These are phyloP conservation scores for Pygmarrhopalites habei DNA, from an alignment of 1,140 invertebrate species.

Conservation along the genomic window DNA sequence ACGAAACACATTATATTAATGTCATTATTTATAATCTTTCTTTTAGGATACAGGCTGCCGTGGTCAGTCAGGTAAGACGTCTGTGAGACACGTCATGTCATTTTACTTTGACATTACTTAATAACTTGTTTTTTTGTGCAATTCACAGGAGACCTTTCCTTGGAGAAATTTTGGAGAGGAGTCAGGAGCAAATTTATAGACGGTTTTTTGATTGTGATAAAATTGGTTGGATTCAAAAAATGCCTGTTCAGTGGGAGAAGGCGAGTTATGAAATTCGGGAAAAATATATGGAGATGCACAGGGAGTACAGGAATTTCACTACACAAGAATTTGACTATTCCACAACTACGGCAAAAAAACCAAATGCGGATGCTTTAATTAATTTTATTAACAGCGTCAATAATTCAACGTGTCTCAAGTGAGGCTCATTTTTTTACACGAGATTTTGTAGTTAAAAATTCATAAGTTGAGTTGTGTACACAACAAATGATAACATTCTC, in stretches of 20 bases:
- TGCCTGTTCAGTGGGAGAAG: constrained; percentile 68
- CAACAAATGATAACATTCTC: too few relatives aligned
- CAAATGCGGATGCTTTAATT: constrained; percentile 69
- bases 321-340: constrained; percentile 11
- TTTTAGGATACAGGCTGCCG: constrained; percentile 80
- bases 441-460: too few relatives aligned
- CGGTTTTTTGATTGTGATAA: constrained; percentile 84
- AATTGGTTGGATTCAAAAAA: constrained; percentile 83
- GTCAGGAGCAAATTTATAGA: constrained; percentile 82
- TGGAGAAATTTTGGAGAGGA: constrained; percentile 87
- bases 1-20: too few relatives aligned
- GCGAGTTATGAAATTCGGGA: constrained; percentile 59
- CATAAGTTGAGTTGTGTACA: too few relatives aligned
- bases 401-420: constrained; percentile 61
- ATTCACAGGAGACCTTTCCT: constrained; percentile 82
- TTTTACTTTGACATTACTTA: too few relatives aligned
- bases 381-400: constrained; percentile 68
- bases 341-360: constrained; percentile 54
- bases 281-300: constrained; percentile 63
- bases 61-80: too few relatives aligned
- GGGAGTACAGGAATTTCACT: constrained; percentile 61
- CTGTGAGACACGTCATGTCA: too few relatives aligned
- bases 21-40: too few relatives aligned
- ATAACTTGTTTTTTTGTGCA: too few relatives aligned
- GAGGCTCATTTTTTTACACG: constrained; percentile 41